phyloP scores from a whole-genome alignment of 2,113 vertebrate species.

The Triplophysa dalaica region DNA sequence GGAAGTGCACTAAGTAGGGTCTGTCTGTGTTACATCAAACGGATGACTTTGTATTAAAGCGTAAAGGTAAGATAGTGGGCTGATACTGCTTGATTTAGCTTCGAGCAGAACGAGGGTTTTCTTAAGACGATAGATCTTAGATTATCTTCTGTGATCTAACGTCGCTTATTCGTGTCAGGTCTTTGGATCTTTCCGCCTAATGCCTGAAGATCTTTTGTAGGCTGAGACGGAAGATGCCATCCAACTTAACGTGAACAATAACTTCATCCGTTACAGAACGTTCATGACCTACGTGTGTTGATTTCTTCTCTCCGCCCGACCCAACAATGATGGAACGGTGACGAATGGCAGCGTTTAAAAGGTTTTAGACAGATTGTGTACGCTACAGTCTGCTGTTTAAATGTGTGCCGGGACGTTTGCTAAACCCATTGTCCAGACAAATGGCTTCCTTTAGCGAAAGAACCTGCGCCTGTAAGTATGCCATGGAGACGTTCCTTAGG shows the following conservation, averaged over 20 bases:
- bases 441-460: conserved; percentile 45
- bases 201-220: conserved; percentile 23
- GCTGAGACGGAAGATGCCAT: conserved; percentile 52
- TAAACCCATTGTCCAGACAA: conserved; percentile 35
- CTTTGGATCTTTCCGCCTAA: conserved; percentile 34
- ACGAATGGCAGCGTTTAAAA: conserved; percentile 67
- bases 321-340: conserved; percentile 47
- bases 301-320: conserved; percentile 52
- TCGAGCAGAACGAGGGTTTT: conserved; percentile 14
- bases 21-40: not conserved
- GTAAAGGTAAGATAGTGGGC: not conserved
- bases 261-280: conserved; percentile 45
- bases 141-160: conserved; percentile 39
- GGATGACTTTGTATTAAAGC: not conserved
- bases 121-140: conserved; percentile 21
- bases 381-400: conserved; percentile 54
- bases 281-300: conserved; percentile 53
- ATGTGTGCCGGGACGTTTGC: conserved; percentile 52
- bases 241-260: conserved; percentile 41
- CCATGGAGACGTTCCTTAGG: conserved; percentile 18
- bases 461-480: conserved; percentile 16
- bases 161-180: conserved; percentile 44
- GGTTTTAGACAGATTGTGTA: conserved; percentile 69
- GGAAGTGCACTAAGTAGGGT: not conserved
- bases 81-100: not conserved